phyloP scores from a whole-genome alignment of 2,888 invertebrate genomes.

The Drosophila falleni region DNA sequence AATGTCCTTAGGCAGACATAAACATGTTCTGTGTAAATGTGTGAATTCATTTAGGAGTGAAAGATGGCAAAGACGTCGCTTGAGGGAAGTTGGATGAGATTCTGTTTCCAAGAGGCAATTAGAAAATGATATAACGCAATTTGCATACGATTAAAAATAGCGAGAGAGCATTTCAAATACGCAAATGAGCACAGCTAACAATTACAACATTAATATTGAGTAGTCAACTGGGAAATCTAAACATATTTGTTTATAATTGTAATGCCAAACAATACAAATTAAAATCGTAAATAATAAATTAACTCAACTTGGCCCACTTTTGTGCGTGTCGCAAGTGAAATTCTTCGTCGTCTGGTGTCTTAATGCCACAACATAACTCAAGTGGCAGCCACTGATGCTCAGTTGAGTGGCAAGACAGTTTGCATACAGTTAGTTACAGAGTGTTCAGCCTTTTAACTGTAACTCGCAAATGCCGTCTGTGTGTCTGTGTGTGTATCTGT shows the following conservation, averaged over 20 bases:
- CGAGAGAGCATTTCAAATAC: conserved; percentile 21
- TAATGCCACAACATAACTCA: conserved; percentile 62
- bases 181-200: conserved; percentile 25
- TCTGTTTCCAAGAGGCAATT: conserved; percentile 58
- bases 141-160: conserved; percentile 66
- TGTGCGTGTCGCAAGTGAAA: too few relatives aligned
- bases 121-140: conserved; percentile 74
- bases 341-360: conserved; percentile 17
- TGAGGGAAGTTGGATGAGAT: conserved; percentile 15
- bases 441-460: conserved; percentile 73
- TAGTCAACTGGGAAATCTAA: conserved; percentile 9
- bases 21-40: conserved; percentile 55
- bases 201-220: conserved; percentile 12
- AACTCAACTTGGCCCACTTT: conserved; percentile 21
- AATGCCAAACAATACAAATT: conserved; percentile 34
- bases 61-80: conserved; percentile 23
- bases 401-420: conserved; percentile 65
- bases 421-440: conserved; percentile 66
- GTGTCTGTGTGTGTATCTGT: conserved; percentile 9
- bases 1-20: conserved; percentile 55
- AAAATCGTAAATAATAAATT: conserved; percentile 44
- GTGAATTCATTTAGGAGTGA: conserved; percentile 57
- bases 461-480: conserved; percentile 24
- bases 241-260: conserved; percentile 28
- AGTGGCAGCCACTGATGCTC: conserved; percentile 55